Evolutionary conservation across 1,140 invertebrate genomes (phyloP).

Genomic region (Platyura marginata): DNA sequence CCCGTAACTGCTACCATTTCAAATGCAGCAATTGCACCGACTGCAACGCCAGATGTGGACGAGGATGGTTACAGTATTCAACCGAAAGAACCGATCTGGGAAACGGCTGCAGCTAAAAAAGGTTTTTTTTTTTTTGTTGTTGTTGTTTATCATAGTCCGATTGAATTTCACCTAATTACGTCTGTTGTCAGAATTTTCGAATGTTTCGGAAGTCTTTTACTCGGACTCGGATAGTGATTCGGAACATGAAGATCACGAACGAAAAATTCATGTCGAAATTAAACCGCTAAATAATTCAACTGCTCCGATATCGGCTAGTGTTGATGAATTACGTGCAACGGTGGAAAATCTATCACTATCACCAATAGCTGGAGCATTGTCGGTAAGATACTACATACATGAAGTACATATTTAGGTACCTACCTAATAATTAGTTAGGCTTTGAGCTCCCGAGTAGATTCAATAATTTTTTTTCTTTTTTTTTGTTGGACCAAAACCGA

Average conservation of each 20-base stretch:
- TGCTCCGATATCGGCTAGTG: slow-evolving; percentile 76
- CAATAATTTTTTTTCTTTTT: no score
- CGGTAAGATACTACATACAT: slow-evolving; percentile 24
- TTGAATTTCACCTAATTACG: no score
- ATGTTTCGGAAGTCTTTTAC: slow-evolving; percentile 69
- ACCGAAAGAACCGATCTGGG: slow-evolving; percentile 38
- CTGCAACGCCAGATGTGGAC: slow-evolving; percentile 59
- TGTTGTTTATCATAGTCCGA: no score
- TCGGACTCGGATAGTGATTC: slow-evolving; percentile 87
- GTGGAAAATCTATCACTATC: slow-evolving; percentile 81
- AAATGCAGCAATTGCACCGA: slow-evolving; percentile 6
- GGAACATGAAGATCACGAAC: slow-evolving; percentile 62
- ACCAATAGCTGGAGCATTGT: slow-evolving; percentile 41
- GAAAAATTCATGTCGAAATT: slow-evolving; percentile 86
- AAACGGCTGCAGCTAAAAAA: slow-evolving; percentile 43
- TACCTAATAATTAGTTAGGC: neutral
- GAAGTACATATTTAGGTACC: neutral
- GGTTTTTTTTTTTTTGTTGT: no score
- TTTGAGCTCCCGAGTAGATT: neutral
- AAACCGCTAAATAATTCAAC: slow-evolving; percentile 80
- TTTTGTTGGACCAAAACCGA: no score
- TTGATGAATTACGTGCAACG: slow-evolving; percentile 82
- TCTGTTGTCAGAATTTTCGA: no score
- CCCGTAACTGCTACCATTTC: neutral
- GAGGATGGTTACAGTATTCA: slow-evolving; percentile 86